A percentile compares a stretch with the other conserved stretches of the same genome.
These are phyloP conservation scores for Novumbra hubbsi DNA, from an alignment of 2,797 vertebrate genomes.

Conservation along the genomic window DNA sequence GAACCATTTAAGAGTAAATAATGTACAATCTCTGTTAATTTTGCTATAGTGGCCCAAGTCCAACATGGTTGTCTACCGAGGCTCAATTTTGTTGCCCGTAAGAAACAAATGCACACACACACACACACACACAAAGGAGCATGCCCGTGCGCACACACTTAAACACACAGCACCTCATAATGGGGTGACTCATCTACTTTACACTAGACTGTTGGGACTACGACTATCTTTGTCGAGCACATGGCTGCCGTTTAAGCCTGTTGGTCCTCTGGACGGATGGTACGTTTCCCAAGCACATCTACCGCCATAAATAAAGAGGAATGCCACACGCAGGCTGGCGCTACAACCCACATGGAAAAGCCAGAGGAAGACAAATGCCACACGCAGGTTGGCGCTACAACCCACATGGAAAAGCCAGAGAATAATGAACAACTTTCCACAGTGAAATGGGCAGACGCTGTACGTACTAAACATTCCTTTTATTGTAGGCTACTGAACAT, in stretches of 20 bases:
- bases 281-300: background rate
- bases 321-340: background rate
- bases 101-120: background rate
- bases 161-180: background rate
- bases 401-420: too few relatives aligned
- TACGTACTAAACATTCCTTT: too few relatives aligned
- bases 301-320: background rate
- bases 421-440: too few relatives aligned
- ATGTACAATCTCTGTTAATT: too few relatives aligned
- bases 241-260: background rate
- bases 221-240: background rate
- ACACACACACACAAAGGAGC: too few relatives aligned
- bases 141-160: background rate
- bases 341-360: too few relatives aligned
- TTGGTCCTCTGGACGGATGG: background rate
- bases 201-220: background rate
- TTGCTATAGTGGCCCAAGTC: background rate
- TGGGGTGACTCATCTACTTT: slow-evolving; percentile 4
- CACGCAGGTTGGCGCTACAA: too few relatives aligned
- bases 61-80: background rate
- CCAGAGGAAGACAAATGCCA: background rate
- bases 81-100: background rate
- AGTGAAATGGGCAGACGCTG: too few relatives aligned
- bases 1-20: too few relatives aligned
- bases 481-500: too few relatives aligned